Evolutionary conservation across 2,113 vertebrate species (phyloP).

Genomic region (Mugil cephalus): DNA sequence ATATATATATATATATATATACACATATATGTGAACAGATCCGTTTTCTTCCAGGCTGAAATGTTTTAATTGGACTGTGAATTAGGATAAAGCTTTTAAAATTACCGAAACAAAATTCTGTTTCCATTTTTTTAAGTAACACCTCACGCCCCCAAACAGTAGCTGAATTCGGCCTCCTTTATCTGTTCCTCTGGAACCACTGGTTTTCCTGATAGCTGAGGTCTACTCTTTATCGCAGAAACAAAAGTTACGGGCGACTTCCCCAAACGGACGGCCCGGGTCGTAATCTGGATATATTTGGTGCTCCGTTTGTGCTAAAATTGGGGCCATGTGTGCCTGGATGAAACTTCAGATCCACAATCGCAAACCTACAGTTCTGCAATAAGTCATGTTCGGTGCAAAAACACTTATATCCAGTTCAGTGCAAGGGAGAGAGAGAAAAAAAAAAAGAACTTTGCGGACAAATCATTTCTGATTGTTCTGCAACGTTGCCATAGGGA

Average conservation of each 20-base stretch:
- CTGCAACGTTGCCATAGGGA: background rate
- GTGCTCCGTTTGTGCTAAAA: background rate
- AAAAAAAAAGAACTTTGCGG: too few relatives aligned
- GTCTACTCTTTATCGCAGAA: slow-evolving; percentile 1
- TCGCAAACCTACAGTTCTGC: background rate
- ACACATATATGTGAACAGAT: too few relatives aligned
- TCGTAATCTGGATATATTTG: background rate
- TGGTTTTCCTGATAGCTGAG: slow-evolving; percentile 1
- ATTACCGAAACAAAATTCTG: too few relatives aligned
- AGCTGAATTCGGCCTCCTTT: background rate
- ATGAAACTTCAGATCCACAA: background rate
- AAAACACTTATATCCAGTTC: too few relatives aligned
- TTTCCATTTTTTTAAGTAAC: background rate
- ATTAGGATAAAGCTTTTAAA: too few relatives aligned
- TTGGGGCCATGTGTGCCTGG: too few relatives aligned
- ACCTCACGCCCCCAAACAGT: background rate
- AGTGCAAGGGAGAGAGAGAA: too few relatives aligned
- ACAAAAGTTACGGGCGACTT: background rate
- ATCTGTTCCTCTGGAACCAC: slow-evolving; percentile 2
- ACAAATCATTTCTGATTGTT: background rate
- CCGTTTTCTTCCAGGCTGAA: too few relatives aligned
- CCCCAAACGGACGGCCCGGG: background rate
- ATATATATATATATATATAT: too few relatives aligned
- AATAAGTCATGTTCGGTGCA: too few relatives aligned
- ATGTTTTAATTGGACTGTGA: too few relatives aligned